These are phyloP conservation scores for Macaca mulatta DNA, from an alignment of 2,113 vertebrate species.

Conservation along the genomic window DNA sequence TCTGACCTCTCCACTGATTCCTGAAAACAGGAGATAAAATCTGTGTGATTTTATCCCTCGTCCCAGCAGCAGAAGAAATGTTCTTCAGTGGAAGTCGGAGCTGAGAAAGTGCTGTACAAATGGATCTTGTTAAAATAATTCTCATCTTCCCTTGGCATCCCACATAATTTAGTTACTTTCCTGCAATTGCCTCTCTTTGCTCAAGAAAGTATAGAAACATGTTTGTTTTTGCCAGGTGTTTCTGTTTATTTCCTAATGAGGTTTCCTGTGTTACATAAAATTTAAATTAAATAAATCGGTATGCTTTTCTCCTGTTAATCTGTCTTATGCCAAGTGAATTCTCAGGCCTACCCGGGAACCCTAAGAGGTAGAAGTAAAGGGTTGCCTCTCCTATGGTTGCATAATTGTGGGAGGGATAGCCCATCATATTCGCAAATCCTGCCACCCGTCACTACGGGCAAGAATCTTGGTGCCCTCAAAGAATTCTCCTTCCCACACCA, in stretches of 20 bases:
- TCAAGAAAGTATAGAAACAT: background rate
- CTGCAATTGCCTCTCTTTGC: background rate
- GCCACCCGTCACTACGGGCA: accelerated
- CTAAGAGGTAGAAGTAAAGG: background rate
- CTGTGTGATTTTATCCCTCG: accelerated
- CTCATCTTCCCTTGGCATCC: background rate
- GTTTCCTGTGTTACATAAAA: background rate
- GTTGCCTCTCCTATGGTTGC: background rate
- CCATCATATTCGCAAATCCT: accelerated
- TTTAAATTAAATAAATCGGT: background rate
- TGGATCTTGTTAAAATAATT: background rate
- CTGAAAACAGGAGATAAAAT: background rate
- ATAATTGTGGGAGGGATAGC: accelerated
- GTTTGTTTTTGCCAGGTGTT: background rate
- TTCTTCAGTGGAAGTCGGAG: background rate
- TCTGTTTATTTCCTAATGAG: background rate
- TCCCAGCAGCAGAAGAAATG: background rate
- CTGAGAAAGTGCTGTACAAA: background rate
- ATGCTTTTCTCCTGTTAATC: background rate
- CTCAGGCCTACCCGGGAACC: background rate
- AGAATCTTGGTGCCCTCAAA: background rate
- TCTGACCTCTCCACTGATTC: background rate
- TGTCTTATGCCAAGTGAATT: background rate
- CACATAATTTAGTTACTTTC: background rate
- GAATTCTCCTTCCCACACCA: background rate